Conservation (phyloP, 2,888 invertebrate genomes). For the Caenorhabditis wallacei region DNA sequence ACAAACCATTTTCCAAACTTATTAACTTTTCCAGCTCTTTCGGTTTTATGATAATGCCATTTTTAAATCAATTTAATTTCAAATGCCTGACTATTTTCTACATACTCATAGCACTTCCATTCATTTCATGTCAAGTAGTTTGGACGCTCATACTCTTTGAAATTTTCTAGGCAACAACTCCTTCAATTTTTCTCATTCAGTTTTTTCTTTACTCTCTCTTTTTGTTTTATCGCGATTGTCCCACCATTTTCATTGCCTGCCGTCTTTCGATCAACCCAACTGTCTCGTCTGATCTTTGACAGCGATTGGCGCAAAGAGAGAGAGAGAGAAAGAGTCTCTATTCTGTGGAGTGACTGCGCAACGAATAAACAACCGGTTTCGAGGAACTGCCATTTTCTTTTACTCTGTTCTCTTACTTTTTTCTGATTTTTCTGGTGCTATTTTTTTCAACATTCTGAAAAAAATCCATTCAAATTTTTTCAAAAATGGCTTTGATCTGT, state of each 20-base stretch:
- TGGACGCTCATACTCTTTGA: not conserved
- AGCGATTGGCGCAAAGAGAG: slow-evolving; percentile 27
- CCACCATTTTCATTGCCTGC: slow-evolving; percentile 5
- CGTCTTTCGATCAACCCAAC: slow-evolving; percentile 14
- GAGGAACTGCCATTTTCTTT: slow-evolving; percentile 38
- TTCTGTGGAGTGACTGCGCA: slow-evolving; percentile 18
- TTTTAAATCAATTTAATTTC: too few relatives aligned
- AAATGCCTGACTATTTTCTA: too few relatives aligned
- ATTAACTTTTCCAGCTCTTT: too few relatives aligned
- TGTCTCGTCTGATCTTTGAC: slow-evolving; percentile 38
- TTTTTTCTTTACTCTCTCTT: not conserved
- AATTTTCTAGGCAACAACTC: not conserved
- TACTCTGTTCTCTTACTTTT: not conserved
- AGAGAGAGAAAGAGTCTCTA: not conserved
- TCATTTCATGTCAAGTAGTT: not conserved
- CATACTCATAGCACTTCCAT: too few relatives aligned
- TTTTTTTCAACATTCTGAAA: not conserved
- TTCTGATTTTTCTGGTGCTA: not conserved
- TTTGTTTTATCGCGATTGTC: slow-evolving; percentile 21
- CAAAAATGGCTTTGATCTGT: too few relatives aligned
- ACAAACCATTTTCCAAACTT: too few relatives aligned
- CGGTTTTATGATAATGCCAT: too few relatives aligned
- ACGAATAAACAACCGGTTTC: slow-evolving; percentile 56
- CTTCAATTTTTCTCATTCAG: not conserved
- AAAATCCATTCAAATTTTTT: too few relatives aligned